Evolutionary conservation across 2,113 vertebrate species (phyloP).

Genomic region (Oncorhynchus keta): DNA sequence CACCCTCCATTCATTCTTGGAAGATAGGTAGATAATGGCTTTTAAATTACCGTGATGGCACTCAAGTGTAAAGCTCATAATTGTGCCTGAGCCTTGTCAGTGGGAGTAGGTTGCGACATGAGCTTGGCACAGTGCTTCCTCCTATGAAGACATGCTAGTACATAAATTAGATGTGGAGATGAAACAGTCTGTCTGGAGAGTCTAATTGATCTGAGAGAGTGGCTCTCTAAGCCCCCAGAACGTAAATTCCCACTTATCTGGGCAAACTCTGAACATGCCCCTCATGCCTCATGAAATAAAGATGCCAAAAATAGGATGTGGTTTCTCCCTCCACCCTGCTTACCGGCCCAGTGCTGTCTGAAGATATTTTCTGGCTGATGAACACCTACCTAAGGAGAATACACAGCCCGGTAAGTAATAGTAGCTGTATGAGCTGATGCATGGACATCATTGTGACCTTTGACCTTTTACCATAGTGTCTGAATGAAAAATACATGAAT

Average conservation of each 20-base stretch:
- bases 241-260: neutral
- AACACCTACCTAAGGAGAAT: slow-evolving; percentile 26
- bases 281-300: slow-evolving; percentile 3
- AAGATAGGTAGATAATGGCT: neutral
- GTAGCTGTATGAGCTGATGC: neutral
- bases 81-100: neutral
- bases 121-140: neutral
- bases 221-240: neutral
- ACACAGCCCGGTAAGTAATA: neutral
- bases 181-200: slow-evolving; percentile 8
- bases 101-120: slow-evolving; percentile 10
- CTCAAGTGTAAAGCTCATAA: neutral
- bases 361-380: slow-evolving; percentile 36
- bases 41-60: neutral
- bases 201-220: slow-evolving; percentile 29
- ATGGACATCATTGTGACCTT: neutral
- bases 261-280: neutral
- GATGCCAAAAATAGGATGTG: slow-evolving; percentile 17
- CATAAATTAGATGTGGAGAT: slow-evolving; percentile 28
- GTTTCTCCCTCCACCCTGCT: neutral
- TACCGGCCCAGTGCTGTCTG: neutral
- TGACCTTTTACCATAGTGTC: neutral
- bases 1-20: neutral
- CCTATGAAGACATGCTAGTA: slow-evolving; percentile 12
- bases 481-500: neutral